Evolutionary conservation across 2,797 vertebrate genomes (phyloP).

Genomic region (Myioborus miniatus): DNA sequence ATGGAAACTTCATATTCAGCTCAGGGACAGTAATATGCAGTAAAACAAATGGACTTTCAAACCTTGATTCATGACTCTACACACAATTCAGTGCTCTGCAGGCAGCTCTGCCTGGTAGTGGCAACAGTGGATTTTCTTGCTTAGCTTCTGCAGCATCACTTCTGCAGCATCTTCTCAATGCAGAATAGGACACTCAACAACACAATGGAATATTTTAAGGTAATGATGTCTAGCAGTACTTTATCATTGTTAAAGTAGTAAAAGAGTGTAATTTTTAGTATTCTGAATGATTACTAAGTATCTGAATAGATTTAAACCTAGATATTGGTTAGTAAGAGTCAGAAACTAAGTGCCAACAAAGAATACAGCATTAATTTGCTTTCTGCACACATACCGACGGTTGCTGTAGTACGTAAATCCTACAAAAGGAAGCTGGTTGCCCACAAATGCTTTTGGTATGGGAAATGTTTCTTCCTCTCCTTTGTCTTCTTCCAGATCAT

Average conservation of each 20-base stretch:
- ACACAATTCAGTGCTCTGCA: background rate
- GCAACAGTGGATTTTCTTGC: background rate
- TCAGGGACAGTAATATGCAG: background rate
- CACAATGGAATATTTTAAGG: background rate
- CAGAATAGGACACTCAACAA: background rate
- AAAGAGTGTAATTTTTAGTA: background rate
- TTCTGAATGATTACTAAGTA: background rate
- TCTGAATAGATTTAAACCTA: background rate
- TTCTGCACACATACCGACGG: conserved; percentile 84
- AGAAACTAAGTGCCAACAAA: background rate
- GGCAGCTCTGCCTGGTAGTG: background rate
- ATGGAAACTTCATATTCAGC: background rate
- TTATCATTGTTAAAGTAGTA: background rate
- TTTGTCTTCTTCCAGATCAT: conserved; percentile 96
- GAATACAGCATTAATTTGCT: background rate
- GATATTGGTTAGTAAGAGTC: background rate
- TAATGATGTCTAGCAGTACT: background rate
- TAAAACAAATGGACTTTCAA: background rate
- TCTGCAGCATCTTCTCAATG: background rate
- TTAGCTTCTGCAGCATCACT: background rate
- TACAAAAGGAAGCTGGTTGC: conserved; percentile 97
- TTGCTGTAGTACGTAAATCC: conserved; percentile 98
- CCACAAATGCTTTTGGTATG: conserved; percentile 97
- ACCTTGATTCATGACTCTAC: background rate
- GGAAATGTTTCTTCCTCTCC: conserved; percentile 99